phyloP scores from a whole-genome alignment of 2,888 invertebrate genomes.

The Athetis lepigone region DNA sequence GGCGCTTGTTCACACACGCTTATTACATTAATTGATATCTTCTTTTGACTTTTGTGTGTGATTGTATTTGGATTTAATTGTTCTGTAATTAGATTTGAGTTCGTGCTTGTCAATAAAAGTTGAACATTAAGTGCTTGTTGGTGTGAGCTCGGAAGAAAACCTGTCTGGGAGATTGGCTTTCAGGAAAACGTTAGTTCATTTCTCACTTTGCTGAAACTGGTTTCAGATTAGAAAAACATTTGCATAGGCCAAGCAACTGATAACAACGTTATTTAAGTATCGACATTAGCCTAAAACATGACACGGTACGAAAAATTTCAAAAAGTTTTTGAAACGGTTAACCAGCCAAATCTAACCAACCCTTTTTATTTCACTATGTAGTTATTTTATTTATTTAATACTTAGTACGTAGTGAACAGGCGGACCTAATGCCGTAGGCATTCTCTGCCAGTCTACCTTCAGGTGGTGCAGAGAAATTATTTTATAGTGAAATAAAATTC shows the following conservation, averaged over 20 bases:
- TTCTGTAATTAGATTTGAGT: conserved; percentile 7
- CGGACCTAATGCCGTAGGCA: no score
- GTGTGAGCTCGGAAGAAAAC: not conserved
- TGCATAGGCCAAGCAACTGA: not conserved
- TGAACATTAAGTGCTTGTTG: not conserved
- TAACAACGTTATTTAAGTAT: no score
- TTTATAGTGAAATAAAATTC: no score
- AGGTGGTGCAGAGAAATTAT: no score
- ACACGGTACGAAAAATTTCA: not conserved
- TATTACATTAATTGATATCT: conserved; percentile 50
- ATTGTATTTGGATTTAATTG: conserved; percentile 46
- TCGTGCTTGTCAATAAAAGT: not conserved
- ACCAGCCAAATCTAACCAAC: no score
- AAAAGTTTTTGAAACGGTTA: no score
- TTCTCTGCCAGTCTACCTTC: no score
- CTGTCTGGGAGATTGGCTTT: not conserved
- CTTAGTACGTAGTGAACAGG: no score
- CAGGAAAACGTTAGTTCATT: no score
- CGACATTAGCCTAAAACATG: not conserved
- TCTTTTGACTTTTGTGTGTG: conserved; percentile 42
- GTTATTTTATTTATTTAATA: no score
- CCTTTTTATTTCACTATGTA: no score
- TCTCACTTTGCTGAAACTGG: not conserved
- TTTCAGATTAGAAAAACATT: not conserved
- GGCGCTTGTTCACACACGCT: conserved; percentile 46